Conservation (phyloP, 2,113 vertebrate species). For the Macquaria australasica region DNA sequence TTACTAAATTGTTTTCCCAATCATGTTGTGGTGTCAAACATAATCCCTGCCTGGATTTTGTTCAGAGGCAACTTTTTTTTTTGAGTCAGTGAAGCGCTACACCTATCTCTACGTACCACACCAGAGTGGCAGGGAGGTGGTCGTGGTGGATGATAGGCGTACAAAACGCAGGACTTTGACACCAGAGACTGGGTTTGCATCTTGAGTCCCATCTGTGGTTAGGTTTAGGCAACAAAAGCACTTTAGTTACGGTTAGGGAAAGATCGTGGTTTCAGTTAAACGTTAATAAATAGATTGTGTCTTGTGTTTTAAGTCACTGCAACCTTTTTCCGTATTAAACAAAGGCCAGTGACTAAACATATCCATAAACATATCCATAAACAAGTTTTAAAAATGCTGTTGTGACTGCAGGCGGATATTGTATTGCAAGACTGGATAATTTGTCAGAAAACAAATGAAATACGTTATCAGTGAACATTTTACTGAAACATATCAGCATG, state of each 20-base stretch:
- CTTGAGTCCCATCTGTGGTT: background rate
- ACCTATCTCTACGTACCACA: background rate
- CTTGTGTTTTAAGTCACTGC: background rate
- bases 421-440: background rate
- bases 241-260: background rate
- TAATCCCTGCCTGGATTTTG: background rate
- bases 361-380: background rate
- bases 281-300: background rate
- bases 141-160: background rate
- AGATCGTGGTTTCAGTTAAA: background rate
- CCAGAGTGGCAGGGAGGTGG: background rate
- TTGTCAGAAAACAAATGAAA: background rate
- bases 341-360: background rate
- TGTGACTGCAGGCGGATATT: background rate
- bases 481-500: background rate
- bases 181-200: background rate
- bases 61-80: background rate
- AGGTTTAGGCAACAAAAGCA: background rate
- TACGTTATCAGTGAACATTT: background rate
- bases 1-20: background rate
- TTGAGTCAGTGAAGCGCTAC: background rate
- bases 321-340: background rate
- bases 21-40: background rate
- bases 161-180: background rate
- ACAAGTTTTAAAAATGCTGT: background rate